These are phyloP conservation scores for Drepana arcuata DNA, from an alignment of 1,140 invertebrate genomes.

Conservation along the genomic window DNA sequence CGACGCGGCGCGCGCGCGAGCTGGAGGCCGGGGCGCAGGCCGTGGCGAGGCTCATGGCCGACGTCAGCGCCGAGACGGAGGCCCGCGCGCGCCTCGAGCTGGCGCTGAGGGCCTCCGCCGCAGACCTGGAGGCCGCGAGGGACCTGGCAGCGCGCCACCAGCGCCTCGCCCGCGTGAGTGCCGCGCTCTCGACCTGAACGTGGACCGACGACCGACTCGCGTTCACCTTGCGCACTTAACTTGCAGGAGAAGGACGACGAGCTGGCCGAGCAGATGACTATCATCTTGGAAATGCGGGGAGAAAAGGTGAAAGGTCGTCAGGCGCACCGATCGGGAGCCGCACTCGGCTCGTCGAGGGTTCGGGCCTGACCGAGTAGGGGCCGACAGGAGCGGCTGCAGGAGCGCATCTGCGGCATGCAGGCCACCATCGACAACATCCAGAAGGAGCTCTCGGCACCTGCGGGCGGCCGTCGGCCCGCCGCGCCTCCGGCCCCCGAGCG, in stretches of 20 bases:
- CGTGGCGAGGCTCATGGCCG: constrained; percentile 33
- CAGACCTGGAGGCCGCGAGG: too few relatives aligned
- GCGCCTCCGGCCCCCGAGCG: background rate
- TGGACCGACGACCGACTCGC: background rate
- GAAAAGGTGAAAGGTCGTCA: constrained; percentile 32
- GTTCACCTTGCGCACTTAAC: background rate
- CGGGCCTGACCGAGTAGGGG: too few relatives aligned
- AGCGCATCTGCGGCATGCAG: constrained; percentile 36
- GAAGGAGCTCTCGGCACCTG: constrained; percentile 40
- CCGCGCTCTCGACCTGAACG: background rate
- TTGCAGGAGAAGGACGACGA: constrained; percentile 38
- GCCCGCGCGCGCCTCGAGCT: constrained; percentile 24
- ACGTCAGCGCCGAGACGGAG: constrained; percentile 26
- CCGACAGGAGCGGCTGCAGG: constrained; percentile 38
- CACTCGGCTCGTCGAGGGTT: too few relatives aligned
- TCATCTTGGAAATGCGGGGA: constrained; percentile 35
- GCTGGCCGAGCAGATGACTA: constrained; percentile 29
- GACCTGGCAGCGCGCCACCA: constrained; percentile 1
- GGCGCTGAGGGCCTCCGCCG: too few relatives aligned
- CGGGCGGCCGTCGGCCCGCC: constrained; percentile 9
- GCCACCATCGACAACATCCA: constrained; percentile 46
- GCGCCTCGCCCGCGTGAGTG: constrained; percentile 1
- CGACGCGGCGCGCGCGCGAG: constrained; percentile 17
- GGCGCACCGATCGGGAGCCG: too few relatives aligned
- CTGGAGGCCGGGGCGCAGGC: constrained; percentile 24